Evolutionary conservation across 2,888 invertebrate species (phyloP), one percentile per base, ranked within the genome.

Genomic region (Lycia hirtaria): DNA sequence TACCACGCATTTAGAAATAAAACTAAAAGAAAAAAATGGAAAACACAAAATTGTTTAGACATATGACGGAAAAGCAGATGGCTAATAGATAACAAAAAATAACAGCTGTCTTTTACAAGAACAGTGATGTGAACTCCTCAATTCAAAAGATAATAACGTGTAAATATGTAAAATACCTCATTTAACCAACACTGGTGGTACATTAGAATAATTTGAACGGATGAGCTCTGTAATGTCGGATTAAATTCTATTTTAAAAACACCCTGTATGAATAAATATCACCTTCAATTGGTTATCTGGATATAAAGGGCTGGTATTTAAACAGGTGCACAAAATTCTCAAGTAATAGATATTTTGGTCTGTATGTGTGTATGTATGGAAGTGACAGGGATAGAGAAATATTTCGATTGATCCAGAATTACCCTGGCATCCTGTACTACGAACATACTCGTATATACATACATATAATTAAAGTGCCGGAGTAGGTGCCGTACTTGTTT

Each of bases 41-140:
- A n/a, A n/a, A n/a, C n/a, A n/a, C n/a, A n/a, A n/a, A n/a, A n/a
- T n/a, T n/a, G n/a, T n/a, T n/a, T n/a, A n/a, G n/a, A n/a, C n/a
- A 38, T n/a, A 40, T 26, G 26, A 15, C 38, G 26, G 51, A 40
- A 45, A 50, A 52, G 48, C 57, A 58, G 57, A 52, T 58, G 57
- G 48, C 40, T 12, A 52, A 30, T 47, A 30, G 4, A 10, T 37
- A 4, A 28, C 51, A 52, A 57, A 57, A 52, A 58, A 47, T 30
- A 20, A 28, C 52, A 53, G 44, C 52, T 58, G 57, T 32, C 38
- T 41, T 52, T 28, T 15, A 32, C 22, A 33, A 35, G 14, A 56
- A 49, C 51, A 30, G 52, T 43, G 30, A 47, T n/a, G n/a, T n/a
- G n/a, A n/a, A n/a, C 48, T 30, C 20, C 32, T 37, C 38, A 52